Evolutionary conservation across 92 coral and sea anemone genomes (phyloP).

Genomic region (Epizoanthus ramosus): DNA sequence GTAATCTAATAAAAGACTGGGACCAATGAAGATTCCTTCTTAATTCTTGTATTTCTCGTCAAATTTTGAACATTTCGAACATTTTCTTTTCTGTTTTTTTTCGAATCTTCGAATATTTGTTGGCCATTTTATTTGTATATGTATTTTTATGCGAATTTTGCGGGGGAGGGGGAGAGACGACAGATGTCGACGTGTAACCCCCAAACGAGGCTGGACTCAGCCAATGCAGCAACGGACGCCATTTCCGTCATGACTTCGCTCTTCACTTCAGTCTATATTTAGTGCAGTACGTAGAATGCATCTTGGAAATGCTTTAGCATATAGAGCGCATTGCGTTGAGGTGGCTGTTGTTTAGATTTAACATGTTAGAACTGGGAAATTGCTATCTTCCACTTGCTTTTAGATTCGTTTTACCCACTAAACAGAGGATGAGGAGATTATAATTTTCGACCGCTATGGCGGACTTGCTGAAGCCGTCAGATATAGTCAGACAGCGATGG

Average conservation of each 20-base stretch:
- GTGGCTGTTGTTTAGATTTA: slow-evolving; percentile 13
- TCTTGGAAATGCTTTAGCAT: slow-evolving; percentile 24
- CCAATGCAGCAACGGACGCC: slow-evolving; percentile 39
- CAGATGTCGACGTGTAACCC: not conserved
- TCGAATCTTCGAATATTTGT: too few species aligned
- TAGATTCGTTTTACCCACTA: slow-evolving; percentile 30
- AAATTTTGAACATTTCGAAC: too few species aligned
- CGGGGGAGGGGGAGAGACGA: too few species aligned
- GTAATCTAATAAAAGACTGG: too few species aligned
- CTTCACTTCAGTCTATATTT: slow-evolving; percentile 17
- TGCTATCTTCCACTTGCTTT: slow-evolving; percentile 19
- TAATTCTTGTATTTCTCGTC: too few species aligned
- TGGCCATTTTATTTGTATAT: too few species aligned
- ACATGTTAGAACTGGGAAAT: slow-evolving; percentile 20
- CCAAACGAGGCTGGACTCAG: slow-evolving; percentile 34
- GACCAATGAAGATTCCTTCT: too few species aligned
- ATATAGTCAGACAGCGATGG: slow-evolving; percentile 99
- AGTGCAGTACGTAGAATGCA: slow-evolving; percentile 26
- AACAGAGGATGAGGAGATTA: slow-evolving; percentile 48
- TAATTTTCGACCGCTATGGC: slow-evolving; percentile 74
- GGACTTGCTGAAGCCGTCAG: slow-evolving; percentile 97
- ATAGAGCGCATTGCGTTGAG: slow-evolving; percentile 20
- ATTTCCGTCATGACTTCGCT: slow-evolving; percentile 15
- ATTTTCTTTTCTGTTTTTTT: too few species aligned
- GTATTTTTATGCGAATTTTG: too few species aligned